Percentiles rank a stretch among this genome's conserved stretches.
Conservation (phyloP, 2,888 invertebrate species). For the Caenorhabditis sinica region DNA sequence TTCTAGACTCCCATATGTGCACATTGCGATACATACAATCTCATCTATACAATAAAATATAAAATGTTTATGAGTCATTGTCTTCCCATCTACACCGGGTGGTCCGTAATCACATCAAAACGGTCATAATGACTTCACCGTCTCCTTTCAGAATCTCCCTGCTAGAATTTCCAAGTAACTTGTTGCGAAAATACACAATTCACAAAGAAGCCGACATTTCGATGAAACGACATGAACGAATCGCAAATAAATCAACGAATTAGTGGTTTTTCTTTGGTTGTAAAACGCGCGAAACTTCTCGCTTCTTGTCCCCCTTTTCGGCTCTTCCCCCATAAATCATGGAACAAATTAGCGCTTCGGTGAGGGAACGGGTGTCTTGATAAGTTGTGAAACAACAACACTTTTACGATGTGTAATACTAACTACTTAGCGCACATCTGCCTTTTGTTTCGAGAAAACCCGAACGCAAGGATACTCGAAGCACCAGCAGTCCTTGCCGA, state of each 20-base stretch:
- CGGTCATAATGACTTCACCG: background rate
- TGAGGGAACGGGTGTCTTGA: constrained; percentile 3
- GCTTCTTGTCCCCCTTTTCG: constrained; percentile 18
- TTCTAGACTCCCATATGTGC: background rate
- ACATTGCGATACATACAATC: constrained; percentile 23
- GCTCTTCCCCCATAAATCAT: constrained; percentile 46
- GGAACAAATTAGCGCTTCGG: constrained; percentile 32
- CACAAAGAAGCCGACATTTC: constrained; percentile 19
- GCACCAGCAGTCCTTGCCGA: background rate
- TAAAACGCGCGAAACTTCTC: constrained; percentile 30
- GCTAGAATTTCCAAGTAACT: constrained; percentile 27
- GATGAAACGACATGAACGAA: background rate
- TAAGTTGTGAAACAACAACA: constrained; percentile 41
- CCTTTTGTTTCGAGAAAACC: constrained; percentile 42
- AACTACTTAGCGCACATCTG: constrained; percentile 59
- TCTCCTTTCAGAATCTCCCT: constrained; percentile 2
- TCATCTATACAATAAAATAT: constrained; percentile 36
- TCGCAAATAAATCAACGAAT: constrained; percentile 52
- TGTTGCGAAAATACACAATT: constrained; percentile 2
- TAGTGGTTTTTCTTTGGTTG: constrained; percentile 42
- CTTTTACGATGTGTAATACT: constrained; percentile 29
- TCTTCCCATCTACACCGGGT: constrained; percentile 32
- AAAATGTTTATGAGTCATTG: constrained; percentile 42
- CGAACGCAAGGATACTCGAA: constrained; percentile 25
- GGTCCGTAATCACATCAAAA: constrained; percentile 7